Evolutionary conservation across 1,140 invertebrate genomes (phyloP), one percentile per base, ranked within the genome.

Genomic region (Ectropis grisescens): DNA sequence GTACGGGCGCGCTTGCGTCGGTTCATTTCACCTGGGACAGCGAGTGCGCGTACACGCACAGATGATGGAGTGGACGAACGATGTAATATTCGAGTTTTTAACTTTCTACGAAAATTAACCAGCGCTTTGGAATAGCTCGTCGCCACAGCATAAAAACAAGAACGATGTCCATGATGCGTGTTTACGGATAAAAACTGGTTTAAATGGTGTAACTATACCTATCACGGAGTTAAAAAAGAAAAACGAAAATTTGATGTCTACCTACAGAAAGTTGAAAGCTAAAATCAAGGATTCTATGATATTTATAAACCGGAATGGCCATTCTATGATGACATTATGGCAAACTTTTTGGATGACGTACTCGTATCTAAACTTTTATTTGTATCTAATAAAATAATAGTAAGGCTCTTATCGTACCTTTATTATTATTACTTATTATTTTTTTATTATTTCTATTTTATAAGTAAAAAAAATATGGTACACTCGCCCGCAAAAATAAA

Each of bases 171-270:
- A 28, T 29, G 26, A 29, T 5, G 34, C 13, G n/a, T 36, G 34
- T 24, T 8, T 29, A 29, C 3, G 27, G 25, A 38, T 23, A 25
- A n/a, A 12, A 25, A 31, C 1, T 38, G 8, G 9, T 2, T 4
- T 30, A 11, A 30, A 15, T 12, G 25, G 10, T 15, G 29, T 2
- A 13, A 13, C 10, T 25, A 31, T 38, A 14, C 7, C 22, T 4
- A 22, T 31, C 8, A 19, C 5, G 11, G 34, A 36, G 9, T 25
- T 38, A 31, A 38, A 38, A 15, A 38, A 37, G n/a, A 38, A 38
- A 29, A 29, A 24, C 9, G 26, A 37, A 4, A 31, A 30, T 13
- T 38, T 38, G 11, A 33, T 33, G 31, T 10, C 31, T 7, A 33
- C 31, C 1, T 37, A 37, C 25, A 37, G 26, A 22, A 37, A 29